These are phyloP conservation scores for Pygocentrus nattereri DNA, from an alignment of 2,797 vertebrate species.

Conservation along the genomic window DNA sequence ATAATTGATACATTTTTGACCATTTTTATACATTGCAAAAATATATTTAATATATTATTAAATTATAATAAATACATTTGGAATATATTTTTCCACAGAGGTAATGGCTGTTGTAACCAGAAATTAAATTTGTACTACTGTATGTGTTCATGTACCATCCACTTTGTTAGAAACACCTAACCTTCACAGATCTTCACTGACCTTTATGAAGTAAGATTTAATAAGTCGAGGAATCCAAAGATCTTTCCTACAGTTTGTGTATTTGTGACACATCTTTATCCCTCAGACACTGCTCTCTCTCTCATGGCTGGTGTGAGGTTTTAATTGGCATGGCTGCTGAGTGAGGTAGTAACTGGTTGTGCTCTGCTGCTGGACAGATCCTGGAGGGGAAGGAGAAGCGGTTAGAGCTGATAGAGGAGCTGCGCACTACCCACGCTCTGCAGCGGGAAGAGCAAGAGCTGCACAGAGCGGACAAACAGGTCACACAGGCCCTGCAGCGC, in stretches of 20 bases:
- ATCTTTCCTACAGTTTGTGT: neutral
- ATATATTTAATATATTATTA: no score
- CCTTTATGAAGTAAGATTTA: neutral
- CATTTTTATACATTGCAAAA: no score
- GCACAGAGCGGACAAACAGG: conserved; percentile 78
- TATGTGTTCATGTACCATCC: no score
- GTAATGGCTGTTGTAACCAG: no score
- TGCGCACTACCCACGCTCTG: conserved; percentile 84
- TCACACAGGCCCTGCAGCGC: conserved; percentile 75
- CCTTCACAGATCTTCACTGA: conserved; percentile 1
- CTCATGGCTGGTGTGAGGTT: neutral
- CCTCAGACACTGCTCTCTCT: neutral
- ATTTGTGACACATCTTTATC: neutral
- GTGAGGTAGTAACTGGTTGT: neutral
- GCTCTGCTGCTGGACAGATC: conserved; percentile 78
- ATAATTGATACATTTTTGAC: no score
- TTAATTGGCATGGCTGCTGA: neutral
- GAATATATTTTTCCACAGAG: no score
- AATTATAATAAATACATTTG: no score
- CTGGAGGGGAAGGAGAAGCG: conserved; percentile 88
- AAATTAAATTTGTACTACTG: no score
- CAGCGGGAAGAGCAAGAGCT: conserved; percentile 82
- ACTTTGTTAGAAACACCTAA: no score
- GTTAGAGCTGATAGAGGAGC: conserved; percentile 85
- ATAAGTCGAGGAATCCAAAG: neutral